Evolutionary conservation across 1,140 invertebrate genomes (phyloP).

Genomic region (Leptopilina boulardi): DNA sequence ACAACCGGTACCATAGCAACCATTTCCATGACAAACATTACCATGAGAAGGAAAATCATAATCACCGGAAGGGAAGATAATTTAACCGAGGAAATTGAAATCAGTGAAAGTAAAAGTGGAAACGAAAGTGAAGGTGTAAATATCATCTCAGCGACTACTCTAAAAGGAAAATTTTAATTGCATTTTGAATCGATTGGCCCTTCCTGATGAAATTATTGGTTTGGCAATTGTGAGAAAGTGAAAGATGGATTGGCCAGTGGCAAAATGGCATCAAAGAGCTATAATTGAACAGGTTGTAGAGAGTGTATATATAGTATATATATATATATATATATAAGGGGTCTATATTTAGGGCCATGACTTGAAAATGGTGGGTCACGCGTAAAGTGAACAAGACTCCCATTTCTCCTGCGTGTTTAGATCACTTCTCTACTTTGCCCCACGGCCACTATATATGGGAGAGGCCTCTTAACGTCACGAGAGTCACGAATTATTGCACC

Average conservation of each 20-base stretch:
- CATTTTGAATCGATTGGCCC: no score
- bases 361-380: conserved; percentile 64
- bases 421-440: conserved; percentile 51
- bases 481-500: conserved; percentile 73
- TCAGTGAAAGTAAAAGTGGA: no score
- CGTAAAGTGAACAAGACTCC: conserved; percentile 48
- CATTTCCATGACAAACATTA: no score
- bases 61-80: no score
- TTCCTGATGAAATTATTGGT: conserved; percentile 65
- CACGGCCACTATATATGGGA: conserved; percentile 57
- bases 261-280: conserved; percentile 71
- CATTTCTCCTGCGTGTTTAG: conserved; percentile 46
- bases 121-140: no score
- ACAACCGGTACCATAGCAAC: no score
- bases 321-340: no score
- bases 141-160: no score
- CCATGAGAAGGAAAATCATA: no score
- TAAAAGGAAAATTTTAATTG: no score
- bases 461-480: conserved; percentile 74
- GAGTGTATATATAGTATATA: conserved; percentile 72
- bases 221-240: conserved; percentile 51
- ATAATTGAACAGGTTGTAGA: conserved; percentile 71
- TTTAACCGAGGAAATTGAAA: no score
- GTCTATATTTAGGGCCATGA: conserved; percentile 71
- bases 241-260: conserved; percentile 58